Conservation (phyloP, 2,113 vertebrate genomes). For the Alces alces region DNA sequence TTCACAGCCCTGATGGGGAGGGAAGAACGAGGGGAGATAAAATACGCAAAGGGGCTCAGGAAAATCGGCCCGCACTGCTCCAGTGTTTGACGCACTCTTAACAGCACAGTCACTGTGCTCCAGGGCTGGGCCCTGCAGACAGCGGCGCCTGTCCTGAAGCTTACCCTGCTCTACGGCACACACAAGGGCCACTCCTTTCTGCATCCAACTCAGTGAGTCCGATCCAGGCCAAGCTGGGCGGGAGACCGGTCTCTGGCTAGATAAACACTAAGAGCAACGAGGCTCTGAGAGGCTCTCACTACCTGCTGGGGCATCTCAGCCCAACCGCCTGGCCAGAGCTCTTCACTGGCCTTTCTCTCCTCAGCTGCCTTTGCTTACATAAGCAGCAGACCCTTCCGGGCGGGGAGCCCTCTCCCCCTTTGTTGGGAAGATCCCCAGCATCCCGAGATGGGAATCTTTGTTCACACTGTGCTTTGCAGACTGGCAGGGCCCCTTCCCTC, state of each 20-base stretch:
- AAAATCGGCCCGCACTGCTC: background rate
- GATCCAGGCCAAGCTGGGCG: background rate
- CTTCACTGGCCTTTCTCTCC: background rate
- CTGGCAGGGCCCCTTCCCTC: background rate
- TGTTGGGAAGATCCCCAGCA: background rate
- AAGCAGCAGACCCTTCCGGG: background rate
- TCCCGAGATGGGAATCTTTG: background rate
- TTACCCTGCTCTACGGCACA: constrained; percentile 21
- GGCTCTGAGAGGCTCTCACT: background rate
- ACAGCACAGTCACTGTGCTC: background rate
- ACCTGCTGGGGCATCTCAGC: constrained; percentile 20
- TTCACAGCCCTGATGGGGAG: background rate
- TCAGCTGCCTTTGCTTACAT: background rate
- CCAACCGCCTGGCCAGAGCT: background rate
- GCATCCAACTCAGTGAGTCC: constrained; percentile 50
- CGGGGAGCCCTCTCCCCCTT: background rate
- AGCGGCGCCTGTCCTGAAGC: background rate
- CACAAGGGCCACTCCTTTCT: constrained; percentile 45
- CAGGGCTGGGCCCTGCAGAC: background rate
- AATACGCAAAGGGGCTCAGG: background rate
- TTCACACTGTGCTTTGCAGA: background rate
- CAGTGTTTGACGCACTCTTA: background rate
- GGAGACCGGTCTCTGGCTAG: constrained; percentile 33
- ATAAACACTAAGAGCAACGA: constrained; percentile 3
- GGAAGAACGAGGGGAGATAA: background rate